Base-by-base conservation (phyloP, 2,888 invertebrate species). In the Epinotia demarniana region DNA sequence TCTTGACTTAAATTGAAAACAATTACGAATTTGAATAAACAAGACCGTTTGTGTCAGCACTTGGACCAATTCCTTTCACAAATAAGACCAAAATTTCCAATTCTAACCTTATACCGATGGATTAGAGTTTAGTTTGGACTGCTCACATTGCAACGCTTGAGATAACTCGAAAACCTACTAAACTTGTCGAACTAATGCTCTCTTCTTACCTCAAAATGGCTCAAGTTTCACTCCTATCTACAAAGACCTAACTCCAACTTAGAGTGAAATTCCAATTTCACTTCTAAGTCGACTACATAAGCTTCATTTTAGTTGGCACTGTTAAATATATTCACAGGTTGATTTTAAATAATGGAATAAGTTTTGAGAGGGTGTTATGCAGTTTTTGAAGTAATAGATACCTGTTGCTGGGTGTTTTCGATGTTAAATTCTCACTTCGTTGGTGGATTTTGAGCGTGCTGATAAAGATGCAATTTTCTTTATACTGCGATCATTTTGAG, bases 121-220 rank as follows among this genome's bases (percentile, higher is more conserved):
- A 63, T 78, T 81, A 81, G 63, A 79, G 83, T 77, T 53, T 69
- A 80, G 77, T 82, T 84, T 84, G 72, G 76, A 77, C 72, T 62
- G 19, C 8, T 76, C 64, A 72, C 69, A 19, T 73, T 79, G 82
- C 81, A 87, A 85, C 82, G 80, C 80, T 81, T 80, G 76, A 88
- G 88, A 90, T 90, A 88, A 88, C 88, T 88, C 83, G 86, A 87
- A 88, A 88, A 90, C 87, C 87, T 84, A 85, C 90, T 86, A 88
- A 89, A 90, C 88, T 91, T 91, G 90, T 91, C 89, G 89, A 91
- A 91, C 91, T 92, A 92, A 92, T 91, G 90, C 90, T 87, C 90
- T 87, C 89, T 90, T 89, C 90, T 87, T 89, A 88, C 91, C 90
- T 89, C 90, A 87, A 90, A 92, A 92, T 89, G 89, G 90, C 85